phyloP scores from a whole-genome alignment of 2,797 vertebrate genomes.

The Australoheros facetus region DNA sequence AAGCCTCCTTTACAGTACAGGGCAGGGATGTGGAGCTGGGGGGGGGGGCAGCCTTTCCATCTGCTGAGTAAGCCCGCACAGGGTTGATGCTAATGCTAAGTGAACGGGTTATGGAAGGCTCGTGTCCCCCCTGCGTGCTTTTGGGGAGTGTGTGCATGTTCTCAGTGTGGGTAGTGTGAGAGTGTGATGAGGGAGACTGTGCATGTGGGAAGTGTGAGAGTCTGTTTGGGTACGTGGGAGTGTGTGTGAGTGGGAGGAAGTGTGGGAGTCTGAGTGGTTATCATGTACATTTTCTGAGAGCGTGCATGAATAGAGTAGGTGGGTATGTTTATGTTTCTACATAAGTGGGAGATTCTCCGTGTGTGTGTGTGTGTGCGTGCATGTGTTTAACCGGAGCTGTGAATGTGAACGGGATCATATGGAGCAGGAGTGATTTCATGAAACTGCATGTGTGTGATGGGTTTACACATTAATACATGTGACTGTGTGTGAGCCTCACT shows the following conservation, averaged over 20 bases:
- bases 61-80: constrained; percentile 41
- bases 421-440: background rate
- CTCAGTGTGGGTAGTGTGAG: background rate
- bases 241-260: background rate
- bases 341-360: background rate
- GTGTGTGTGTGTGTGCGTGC: background rate
- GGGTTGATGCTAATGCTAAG: constrained; percentile 34
- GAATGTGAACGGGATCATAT: constrained; percentile 14
- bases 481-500: constrained; percentile 23
- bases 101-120: constrained; percentile 14
- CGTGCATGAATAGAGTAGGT: background rate
- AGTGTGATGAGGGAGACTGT: constrained; percentile 19
- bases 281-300: background rate
- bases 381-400: constrained; percentile 2
- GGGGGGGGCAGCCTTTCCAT: constrained; percentile 32
- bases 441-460: background rate
- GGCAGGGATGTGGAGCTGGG: constrained; percentile 25
- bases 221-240: constrained; percentile 12
- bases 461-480: background rate
- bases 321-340: background rate
- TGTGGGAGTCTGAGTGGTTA: constrained; percentile 16
- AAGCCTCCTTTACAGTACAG: constrained; percentile 47
- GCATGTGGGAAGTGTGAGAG: constrained; percentile 42
- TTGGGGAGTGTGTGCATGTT: background rate
- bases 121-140: constrained; percentile 15